phyloP scores from a whole-genome alignment of 2,113 vertebrate species.

The Halichoerus grypus region DNA sequence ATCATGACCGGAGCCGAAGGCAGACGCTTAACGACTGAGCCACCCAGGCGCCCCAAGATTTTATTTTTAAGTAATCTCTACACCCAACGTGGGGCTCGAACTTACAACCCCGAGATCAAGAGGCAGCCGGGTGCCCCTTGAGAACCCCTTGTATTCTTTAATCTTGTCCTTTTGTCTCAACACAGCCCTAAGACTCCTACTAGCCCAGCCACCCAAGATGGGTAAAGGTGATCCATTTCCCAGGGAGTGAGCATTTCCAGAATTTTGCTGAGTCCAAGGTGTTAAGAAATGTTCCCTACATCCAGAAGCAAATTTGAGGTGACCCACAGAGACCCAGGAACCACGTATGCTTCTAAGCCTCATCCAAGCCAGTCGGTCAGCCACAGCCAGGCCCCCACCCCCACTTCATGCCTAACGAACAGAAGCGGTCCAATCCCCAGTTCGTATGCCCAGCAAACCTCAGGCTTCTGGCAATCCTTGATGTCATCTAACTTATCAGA shows the following conservation, averaged over 20 bases:
- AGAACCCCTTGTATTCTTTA: not conserved
- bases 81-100: not conserved
- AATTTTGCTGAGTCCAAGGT: not conserved
- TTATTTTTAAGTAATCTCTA: not conserved
- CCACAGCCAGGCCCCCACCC: no score
- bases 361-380: fast-evolving
- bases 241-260: not conserved
- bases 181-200: not conserved
- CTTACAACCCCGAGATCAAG: not conserved
- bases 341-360: not conserved
- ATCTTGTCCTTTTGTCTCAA: not conserved
- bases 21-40: no score
- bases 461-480: not conserved
- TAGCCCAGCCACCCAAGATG: not conserved
- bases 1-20: no score
- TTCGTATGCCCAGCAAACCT: fast-evolving
- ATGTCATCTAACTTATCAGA: not conserved
- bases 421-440: fast-evolving
- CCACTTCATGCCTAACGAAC: fast-evolving
- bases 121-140: not conserved
- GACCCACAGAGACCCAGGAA: not conserved
- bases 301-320: not conserved
- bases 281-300: not conserved
- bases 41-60: not conserved
- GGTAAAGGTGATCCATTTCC: not conserved